Evolutionary conservation across 2,888 invertebrate genomes (phyloP).

Genomic region (Dioctria rufipes): DNA sequence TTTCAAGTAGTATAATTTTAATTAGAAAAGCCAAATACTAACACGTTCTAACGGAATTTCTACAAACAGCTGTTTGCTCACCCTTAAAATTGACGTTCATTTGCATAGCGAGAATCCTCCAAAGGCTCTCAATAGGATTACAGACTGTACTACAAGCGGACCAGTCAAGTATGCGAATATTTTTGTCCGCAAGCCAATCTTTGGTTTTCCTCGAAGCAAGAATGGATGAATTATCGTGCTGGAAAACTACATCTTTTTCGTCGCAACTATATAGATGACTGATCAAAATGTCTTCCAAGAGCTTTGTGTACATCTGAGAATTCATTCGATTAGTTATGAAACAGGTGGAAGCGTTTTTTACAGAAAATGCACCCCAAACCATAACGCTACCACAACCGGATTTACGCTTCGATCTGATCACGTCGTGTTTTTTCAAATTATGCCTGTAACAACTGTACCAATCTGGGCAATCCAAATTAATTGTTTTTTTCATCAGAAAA

Average conservation of each 20-base stretch:
- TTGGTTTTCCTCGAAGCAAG: slow-evolving; percentile 1
- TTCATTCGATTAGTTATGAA: slow-evolving; percentile 29
- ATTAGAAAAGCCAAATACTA: too few relatives aligned
- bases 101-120: slow-evolving; percentile 19
- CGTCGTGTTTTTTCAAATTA: too few relatives aligned
- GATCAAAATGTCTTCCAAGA: slow-evolving; percentile 39
- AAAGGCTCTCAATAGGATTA: slow-evolving; percentile 11
- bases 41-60: too few relatives aligned
- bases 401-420: neutral
- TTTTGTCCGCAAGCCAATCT: slow-evolving; percentile 21
- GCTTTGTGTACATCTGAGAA: slow-evolving; percentile 34
- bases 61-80: too few relatives aligned
- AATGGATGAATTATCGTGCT: slow-evolving; percentile 18
- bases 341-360: slow-evolving; percentile 16
- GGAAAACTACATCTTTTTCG: slow-evolving; percentile 15
- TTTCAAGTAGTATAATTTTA: too few relatives aligned
- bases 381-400: slow-evolving; percentile 6
- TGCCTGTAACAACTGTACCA: too few relatives aligned
- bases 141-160: neutral
- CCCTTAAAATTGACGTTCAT: neutral
- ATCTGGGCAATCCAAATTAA: slow-evolving; percentile 14
- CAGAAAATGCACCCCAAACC: slow-evolving; percentile 20
- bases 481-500: slow-evolving; percentile 11
- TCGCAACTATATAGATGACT: slow-evolving; percentile 25
- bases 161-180: slow-evolving; percentile 5